A percentile compares a stretch with the other conserved stretches of the same genome.
phyloP scores from a whole-genome alignment of 2,888 invertebrate genomes.

The Laothoe populi region DNA sequence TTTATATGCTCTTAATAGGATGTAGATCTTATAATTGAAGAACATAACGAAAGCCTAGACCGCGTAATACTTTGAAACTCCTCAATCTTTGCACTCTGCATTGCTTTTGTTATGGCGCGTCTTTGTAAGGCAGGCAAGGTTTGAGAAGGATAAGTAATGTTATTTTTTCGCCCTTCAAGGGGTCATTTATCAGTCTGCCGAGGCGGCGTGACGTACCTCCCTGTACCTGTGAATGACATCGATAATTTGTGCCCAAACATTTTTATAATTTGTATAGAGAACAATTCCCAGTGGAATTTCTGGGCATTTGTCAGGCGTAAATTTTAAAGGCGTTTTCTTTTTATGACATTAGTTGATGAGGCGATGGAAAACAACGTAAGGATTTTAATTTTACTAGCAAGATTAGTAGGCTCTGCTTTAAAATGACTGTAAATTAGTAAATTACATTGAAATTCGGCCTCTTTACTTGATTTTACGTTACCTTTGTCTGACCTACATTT shows the following conservation, averaged over 20 bases:
- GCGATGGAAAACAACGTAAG: too few species aligned
- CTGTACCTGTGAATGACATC: background rate
- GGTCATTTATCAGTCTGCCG: constrained; percentile 34
- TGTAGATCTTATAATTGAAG: too few species aligned
- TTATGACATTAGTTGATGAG: background rate
- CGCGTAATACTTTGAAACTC: too few species aligned
- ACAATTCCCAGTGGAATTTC: constrained; percentile 1
- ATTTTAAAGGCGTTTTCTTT: background rate
- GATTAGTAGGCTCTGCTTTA: too few species aligned
- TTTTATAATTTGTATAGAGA: constrained; percentile 14
- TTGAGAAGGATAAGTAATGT: constrained; percentile 32
- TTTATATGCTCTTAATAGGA: too few species aligned
- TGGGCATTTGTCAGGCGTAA: background rate
- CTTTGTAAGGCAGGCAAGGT: constrained; percentile 16
- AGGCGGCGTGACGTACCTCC: constrained; percentile 17
- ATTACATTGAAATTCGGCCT: too few species aligned
- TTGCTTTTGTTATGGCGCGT: background rate
- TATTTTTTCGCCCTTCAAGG: constrained; percentile 30
- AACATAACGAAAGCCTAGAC: too few species aligned
- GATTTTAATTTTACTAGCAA: too few species aligned
- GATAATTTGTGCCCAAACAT: background rate
- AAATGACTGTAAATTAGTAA: too few species aligned
- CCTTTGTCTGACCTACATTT: too few species aligned
- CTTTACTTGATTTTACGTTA: too few species aligned
- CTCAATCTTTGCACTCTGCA: constrained; percentile 2